phyloP scores from a whole-genome alignment of 2,888 invertebrate species.

The Rugalucina vietnamica region DNA sequence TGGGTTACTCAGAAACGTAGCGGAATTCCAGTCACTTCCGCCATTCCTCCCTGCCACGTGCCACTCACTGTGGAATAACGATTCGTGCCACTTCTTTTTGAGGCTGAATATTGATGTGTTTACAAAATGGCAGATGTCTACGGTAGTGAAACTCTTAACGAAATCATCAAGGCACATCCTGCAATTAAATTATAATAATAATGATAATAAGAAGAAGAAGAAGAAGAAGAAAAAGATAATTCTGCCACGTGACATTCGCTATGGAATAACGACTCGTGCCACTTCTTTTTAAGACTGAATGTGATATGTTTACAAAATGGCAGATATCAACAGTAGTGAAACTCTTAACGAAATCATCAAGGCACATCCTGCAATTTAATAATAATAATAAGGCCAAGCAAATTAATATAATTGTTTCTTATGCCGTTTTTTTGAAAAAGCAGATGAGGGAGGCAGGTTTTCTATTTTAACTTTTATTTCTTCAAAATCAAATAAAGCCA shows the following conservation, averaged over 20 bases:
- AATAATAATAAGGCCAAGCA: no score
- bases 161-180: conserved; percentile 88
- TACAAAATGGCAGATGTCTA: conserved; percentile 86
- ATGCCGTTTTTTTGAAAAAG: no score
- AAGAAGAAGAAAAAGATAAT: no score
- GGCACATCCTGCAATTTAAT: conserved; percentile 88
- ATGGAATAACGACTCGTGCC: conserved; percentile 84
- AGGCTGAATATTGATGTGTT: conserved; percentile 86
- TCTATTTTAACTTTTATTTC: neutral
- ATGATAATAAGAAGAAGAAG: no score
- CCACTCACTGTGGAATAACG: conserved; percentile 85
- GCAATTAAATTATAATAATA: neutral
- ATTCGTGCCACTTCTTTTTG: conserved; percentile 85
- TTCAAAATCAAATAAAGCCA: neutral
- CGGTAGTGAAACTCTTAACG: conserved; percentile 86
- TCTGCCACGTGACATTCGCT: conserved; percentile 85
- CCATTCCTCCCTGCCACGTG: conserved; percentile 85
- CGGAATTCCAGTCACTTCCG: conserved; percentile 85
- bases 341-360: conserved; percentile 86
- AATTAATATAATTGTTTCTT: no score
- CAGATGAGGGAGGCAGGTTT: neutral
- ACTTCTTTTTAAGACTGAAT: conserved; percentile 85
- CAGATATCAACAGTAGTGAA: conserved; percentile 87
- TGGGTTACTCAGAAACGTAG: conserved; percentile 84
- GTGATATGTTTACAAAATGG: conserved; percentile 86